Evolutionary conservation across 2,888 invertebrate species (phyloP).

Genomic region (Drosophila peninsularis): DNA sequence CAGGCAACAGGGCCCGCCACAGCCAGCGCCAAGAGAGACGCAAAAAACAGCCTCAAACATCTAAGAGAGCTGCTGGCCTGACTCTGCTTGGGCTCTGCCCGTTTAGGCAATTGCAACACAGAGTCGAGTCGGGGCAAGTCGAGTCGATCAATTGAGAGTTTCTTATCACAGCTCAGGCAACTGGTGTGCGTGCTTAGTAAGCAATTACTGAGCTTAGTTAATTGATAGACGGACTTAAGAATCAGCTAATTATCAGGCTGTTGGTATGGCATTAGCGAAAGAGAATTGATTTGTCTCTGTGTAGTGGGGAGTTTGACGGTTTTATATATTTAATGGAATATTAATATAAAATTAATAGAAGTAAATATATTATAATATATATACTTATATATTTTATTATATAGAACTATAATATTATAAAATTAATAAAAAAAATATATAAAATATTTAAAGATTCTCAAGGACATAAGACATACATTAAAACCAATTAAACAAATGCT

Average conservation of each 20-base stretch:
- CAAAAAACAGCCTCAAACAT: slow-evolving; percentile 12
- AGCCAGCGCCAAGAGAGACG: slow-evolving; percentile 17
- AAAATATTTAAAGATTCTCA: not conserved
- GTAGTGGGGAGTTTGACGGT: not conserved
- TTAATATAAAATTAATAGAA: no score
- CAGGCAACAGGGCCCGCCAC: slow-evolving; percentile 48
- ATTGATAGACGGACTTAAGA: not conserved
- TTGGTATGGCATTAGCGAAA: not conserved
- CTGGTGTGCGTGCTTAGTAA: not conserved
- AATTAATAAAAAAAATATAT: not conserved
- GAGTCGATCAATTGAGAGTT: not conserved
- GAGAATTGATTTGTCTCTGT: not conserved
- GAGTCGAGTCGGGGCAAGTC: not conserved
- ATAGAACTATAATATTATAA: no score
- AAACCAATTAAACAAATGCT: no score
- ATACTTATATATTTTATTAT: no score
- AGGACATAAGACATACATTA: not conserved
- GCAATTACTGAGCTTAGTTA: not conserved
- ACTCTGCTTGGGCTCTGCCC: no score
- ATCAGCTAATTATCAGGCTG: no score
- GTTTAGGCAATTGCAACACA: not conserved
- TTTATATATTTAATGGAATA: no score
- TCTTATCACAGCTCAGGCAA: slow-evolving; percentile 2
- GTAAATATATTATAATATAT: no score
- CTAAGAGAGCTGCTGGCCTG: slow-evolving; percentile 10